Percentiles rank a stretch among this genome's conserved stretches.
Conservation (phyloP, 1,140 invertebrate species). For the Globodera rostochiensis region DNA sequence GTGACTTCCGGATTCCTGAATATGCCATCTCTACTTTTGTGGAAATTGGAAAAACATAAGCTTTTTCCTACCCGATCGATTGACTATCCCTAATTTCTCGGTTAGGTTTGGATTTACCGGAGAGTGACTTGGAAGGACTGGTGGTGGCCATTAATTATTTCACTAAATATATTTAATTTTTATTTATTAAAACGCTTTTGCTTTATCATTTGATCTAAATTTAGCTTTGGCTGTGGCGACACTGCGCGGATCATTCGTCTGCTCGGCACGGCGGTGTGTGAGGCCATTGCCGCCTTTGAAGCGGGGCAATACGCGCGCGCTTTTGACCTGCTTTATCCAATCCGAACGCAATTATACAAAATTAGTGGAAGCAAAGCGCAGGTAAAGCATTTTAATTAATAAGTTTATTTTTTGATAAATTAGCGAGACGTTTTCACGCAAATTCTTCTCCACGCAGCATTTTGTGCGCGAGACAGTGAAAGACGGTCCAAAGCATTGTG, state of each 20-base stretch:
- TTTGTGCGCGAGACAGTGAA: conserved; percentile 59
- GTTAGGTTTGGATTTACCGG: too few relatives aligned
- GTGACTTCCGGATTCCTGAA: not conserved
- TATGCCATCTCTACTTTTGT: not conserved
- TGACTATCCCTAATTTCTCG: too few relatives aligned
- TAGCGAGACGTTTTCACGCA: conserved; percentile 68
- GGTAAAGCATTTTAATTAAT: conserved; percentile 49
- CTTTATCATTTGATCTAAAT: too few relatives aligned
- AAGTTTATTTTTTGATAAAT: conserved; percentile 27
- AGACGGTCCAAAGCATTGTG: conserved; percentile 44
- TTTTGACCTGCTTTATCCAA: conserved; percentile 67
- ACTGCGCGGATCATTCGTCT: conserved; percentile 50
- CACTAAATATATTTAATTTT: not conserved
- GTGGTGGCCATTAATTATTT: conserved; percentile 3
- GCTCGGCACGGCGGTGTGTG: conserved; percentile 63
- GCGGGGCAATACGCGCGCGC: conserved; percentile 63
- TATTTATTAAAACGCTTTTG: conserved; percentile 4
- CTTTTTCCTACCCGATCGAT: too few relatives aligned
- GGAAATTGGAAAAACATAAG: not conserved
- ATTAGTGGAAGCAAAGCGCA: conserved; percentile 71
- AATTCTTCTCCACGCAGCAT: conserved; percentile 67
- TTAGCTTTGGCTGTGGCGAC: conserved; percentile 25
- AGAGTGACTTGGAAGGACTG: not conserved
- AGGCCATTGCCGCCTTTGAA: conserved; percentile 67
- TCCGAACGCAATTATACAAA: conserved; percentile 66